Evolutionary conservation across 2,797 vertebrate genomes (phyloP), one percentile per base, ranked within the genome.

Genomic region (Nyctibius grandis): DNA sequence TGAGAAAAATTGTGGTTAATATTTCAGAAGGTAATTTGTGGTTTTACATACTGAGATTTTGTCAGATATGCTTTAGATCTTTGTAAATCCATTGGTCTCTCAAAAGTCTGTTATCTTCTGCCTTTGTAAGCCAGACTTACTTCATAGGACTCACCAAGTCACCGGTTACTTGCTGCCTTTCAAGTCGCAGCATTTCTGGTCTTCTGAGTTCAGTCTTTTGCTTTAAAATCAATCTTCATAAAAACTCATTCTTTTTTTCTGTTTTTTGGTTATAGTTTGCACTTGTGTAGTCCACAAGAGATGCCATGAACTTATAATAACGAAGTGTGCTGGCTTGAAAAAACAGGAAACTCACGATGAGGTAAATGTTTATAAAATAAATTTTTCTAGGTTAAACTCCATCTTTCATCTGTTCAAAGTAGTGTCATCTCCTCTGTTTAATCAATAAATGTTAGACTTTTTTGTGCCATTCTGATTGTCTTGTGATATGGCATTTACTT

Each of bases 221-320:
- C 44, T 91, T 90, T 91, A 53, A 77, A 75, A 83, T 84, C 21
- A 38, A 13, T 60, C 23, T 75, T 81, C 20, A 45, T 81, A 80
- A 87, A 81, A 64, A 26, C 53, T 97, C 25, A 89, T 91, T 72
- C n/a, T 19, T 94, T 83, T 80, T 42, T 57, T 92, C 25, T 79
- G 44, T 54, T 93, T 94, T 98, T 89, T 89, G 11, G 96, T 97
- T 96, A 73, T 98, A 99, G 99, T 99, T 95, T 99, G 99, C 91
- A 99, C 99, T 94, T 99, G 99, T 51, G 99, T 99, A 68, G 99
- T 99, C 95, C 99, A 99, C 98, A 99, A 99, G 97, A 98, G 99
- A 97, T 99, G 99, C 95, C 99, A 99, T 75, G 99, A 99, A 97
- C 99, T 99, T 97, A 99, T 99, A 95, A 99, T 99, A 98, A 99